A percentile compares a stretch with the other conserved stretches of the same genome.
Evolutionary conservation across 2,797 vertebrate genomes (phyloP).

Genomic region (Clamator glandarius): DNA sequence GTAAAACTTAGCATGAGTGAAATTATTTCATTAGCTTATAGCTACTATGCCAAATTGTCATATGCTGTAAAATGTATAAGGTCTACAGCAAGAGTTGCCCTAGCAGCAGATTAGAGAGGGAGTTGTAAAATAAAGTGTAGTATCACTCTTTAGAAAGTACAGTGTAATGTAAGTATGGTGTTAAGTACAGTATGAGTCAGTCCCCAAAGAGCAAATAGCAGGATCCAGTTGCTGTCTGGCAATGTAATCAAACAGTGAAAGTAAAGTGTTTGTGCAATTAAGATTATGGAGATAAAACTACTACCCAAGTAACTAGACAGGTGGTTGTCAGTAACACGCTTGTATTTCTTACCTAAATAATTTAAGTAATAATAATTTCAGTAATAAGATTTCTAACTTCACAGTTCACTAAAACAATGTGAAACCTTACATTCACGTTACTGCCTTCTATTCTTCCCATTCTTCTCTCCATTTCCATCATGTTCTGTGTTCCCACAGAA

Average conservation of each 20-base stretch:
- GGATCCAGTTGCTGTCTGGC: not conserved
- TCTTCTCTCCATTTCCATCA: not conserved
- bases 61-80: not conserved
- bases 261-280: not conserved
- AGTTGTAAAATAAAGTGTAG: not conserved
- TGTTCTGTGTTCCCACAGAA: not conserved
- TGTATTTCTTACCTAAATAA: slow-evolving; percentile 2
- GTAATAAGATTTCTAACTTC: not conserved
- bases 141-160: not conserved
- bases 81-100: not conserved
- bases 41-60: not conserved
- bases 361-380: not conserved
- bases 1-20: not conserved
- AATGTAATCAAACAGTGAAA: not conserved
- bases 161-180: not conserved
- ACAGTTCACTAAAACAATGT: not conserved
- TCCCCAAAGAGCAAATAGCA: not conserved
- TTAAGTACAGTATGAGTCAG: not conserved
- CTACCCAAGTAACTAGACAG: not conserved
- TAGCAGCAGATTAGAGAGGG: not conserved
- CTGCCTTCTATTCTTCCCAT: not conserved
- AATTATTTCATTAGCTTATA: slow-evolving; percentile 5
- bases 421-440: not conserved
- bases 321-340: not conserved
- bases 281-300: not conserved